Percentiles rank a stretch among this genome's conserved stretches.
Conservation (phyloP, 2,797 vertebrate genomes). For the Tapirus indicus region DNA sequence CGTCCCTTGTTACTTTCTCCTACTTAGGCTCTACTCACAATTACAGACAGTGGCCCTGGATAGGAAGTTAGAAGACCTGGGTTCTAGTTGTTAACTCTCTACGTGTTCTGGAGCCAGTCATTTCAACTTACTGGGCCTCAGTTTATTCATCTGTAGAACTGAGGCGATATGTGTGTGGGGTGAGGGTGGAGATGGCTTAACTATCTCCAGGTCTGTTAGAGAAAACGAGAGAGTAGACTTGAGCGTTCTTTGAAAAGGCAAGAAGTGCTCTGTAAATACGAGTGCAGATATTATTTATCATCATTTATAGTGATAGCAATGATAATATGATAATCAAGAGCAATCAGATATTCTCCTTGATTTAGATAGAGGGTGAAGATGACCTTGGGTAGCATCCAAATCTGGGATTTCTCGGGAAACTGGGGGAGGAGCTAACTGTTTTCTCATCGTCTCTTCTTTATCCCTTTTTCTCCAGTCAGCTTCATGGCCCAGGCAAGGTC, state of each 20-base stretch:
- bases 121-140: neutral
- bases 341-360: neutral
- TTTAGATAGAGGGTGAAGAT: neutral
- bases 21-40: neutral
- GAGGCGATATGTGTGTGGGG: neutral
- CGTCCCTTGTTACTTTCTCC: neutral
- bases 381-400: neutral
- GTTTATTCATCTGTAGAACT: constrained; percentile 41
- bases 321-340: constrained; percentile 15
- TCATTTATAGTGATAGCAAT: neutral
- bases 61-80: neutral
- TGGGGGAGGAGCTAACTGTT: neutral
- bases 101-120: neutral
- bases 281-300: neutral
- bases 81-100: neutral
- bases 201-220: neutral
- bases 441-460: neutral
- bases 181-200: neutral
- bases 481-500: neutral
- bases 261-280: neutral
- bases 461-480: neutral
- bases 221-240: constrained; percentile 2
- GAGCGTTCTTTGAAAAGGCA: neutral
- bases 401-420: neutral
- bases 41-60: neutral